Evolutionary conservation across 2,113 vertebrate species (phyloP), one percentile per base, ranked within the genome.

Genomic region (Falco punctatus): DNA sequence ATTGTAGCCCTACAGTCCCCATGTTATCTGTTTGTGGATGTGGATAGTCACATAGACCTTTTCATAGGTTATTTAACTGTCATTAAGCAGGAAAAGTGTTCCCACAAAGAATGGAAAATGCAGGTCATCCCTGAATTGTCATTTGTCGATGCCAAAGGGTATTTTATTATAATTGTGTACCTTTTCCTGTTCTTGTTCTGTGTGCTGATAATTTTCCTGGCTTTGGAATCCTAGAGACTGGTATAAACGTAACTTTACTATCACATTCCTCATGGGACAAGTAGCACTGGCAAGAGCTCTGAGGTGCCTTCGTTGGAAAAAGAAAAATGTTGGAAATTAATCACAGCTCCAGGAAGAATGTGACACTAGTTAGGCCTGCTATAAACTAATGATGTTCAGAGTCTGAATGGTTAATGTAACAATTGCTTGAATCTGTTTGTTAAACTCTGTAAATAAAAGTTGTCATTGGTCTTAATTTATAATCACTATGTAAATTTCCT

Each of bases 251-350:
- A 99, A 99, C 95, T 98, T 99, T 94, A 98, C 97, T 94, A 99
- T 99, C 97, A 99, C 99, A 6, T 96, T 99, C 81, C 98, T 99
- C 79, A 99, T 99, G 99, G 99, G 98, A 72, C 98, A 96, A 95
- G 99, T 99, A 77, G 96, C 98, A 54, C 77, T 99, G 80, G 92
- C 67, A 58, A 98, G 96, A 96, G 67, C 97, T 48, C 98, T 99
- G 98, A 98, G 46, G 92, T 98, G 84, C 55, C 91, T 99, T 42
- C 87, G 91, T 1, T 57, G 78, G 74, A 98, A 94, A 88, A 94
- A 67, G 80, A 96, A 66, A 91, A 92, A 49, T 88, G 40, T 7
- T 85, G 83, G 74, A 87, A 71, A 5, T 32, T 97, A 88, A 82
- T 75, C 24, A 3, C 55, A 62, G 28, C 81, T 75, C 57, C 33